These are phyloP conservation scores for Heliconius eleuchia DNA, from an alignment of 1,140 invertebrate species.

Conservation along the genomic window DNA sequence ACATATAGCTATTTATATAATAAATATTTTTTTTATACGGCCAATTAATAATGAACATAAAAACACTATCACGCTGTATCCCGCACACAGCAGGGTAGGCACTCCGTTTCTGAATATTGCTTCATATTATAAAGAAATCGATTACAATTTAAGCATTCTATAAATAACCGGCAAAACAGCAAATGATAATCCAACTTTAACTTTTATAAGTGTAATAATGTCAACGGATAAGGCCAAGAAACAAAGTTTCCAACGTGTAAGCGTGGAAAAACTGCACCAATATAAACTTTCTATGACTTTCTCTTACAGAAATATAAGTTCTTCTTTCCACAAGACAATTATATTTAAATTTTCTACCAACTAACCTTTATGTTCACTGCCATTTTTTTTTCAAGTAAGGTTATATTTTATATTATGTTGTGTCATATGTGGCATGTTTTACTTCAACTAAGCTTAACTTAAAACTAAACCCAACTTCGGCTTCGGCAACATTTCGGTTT, in stretches of 20 bases:
- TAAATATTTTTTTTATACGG: too few species aligned
- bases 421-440: background rate
- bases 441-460: too few species aligned
- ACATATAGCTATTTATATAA: too few species aligned
- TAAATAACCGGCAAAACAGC: background rate
- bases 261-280: slow-evolving; percentile 1
- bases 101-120: too few species aligned
- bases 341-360: background rate
- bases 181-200: slow-evolving; percentile 16
- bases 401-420: background rate
- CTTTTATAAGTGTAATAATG: background rate
- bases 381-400: background rate
- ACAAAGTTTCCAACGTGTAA: slow-evolving; percentile 17
- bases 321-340: slow-evolving; percentile 1
- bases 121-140: too few species aligned
- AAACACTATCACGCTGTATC: too few species aligned
- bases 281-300: background rate
- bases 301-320: background rate
- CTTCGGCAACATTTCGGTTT: too few species aligned
- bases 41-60: too few species aligned
- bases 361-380: background rate
- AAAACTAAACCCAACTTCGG: too few species aligned
- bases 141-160: too few species aligned
- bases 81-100: too few species aligned
- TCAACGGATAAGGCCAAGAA: background rate